phyloP scores from a whole-genome alignment of 2,888 invertebrate species.

The Cecidostiba fungosa region DNA sequence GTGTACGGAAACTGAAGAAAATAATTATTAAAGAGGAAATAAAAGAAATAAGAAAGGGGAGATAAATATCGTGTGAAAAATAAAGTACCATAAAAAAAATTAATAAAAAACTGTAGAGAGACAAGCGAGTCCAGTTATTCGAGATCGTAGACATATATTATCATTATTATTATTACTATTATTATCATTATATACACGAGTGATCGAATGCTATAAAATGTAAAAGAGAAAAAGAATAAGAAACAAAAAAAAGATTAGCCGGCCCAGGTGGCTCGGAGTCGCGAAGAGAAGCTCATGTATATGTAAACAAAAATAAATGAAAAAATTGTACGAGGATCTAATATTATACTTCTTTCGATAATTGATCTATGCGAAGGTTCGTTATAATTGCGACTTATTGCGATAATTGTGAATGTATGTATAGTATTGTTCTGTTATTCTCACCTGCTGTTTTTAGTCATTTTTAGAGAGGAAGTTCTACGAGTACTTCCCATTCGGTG shows the following conservation, averaged over 20 bases:
- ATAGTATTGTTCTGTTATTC: slow-evolving; percentile 43
- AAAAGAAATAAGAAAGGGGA: slow-evolving; percentile 44
- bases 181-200: slow-evolving; percentile 31
- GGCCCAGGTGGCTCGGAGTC: slow-evolving; percentile 40
- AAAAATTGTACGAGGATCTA: slow-evolving; percentile 27
- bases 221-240: not conserved
- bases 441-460: slow-evolving; percentile 8
- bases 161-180: slow-evolving; percentile 28
- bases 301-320: not conserved
- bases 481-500: slow-evolving; percentile 5
- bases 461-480: slow-evolving; percentile 24
- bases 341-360: slow-evolving; percentile 28
- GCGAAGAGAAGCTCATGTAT: slow-evolving; percentile 23
- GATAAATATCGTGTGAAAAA: slow-evolving; percentile 51
- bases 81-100: slow-evolving; percentile 41
- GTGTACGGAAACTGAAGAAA: slow-evolving; percentile 54
- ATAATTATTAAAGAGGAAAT: slow-evolving; percentile 40
- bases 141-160: slow-evolving; percentile 42
- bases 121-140: slow-evolving; percentile 54
- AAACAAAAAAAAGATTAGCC: slow-evolving; percentile 17
- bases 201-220: slow-evolving; percentile 1
- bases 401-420: slow-evolving; percentile 61
- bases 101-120: slow-evolving; percentile 50
- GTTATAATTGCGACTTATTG: slow-evolving; percentile 25
- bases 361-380: slow-evolving; percentile 13